Evolutionary conservation across 2,888 invertebrate genomes (phyloP).

Genomic region (Taphrorychus bicolor): DNA sequence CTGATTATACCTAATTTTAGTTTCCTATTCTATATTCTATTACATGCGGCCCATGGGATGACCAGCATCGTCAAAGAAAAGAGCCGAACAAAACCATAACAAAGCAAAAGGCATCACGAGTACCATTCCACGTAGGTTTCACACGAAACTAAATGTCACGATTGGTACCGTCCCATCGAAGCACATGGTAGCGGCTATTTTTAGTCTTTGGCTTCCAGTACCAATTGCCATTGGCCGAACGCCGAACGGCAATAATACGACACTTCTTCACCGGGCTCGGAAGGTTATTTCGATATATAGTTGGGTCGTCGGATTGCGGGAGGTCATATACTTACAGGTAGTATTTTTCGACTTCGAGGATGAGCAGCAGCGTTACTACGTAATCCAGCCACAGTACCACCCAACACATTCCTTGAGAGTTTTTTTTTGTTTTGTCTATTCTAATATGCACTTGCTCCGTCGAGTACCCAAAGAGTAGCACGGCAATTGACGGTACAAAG

Average conservation of each 20-base stretch:
- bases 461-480: no score
- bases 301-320: constrained; percentile 11
- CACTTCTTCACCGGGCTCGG: constrained; percentile 5
- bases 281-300: constrained; percentile 18
- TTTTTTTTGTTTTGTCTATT: no score
- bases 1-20: no score
- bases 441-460: not conserved
- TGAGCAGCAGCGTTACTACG: constrained; percentile 26
- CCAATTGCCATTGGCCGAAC: not conserved
- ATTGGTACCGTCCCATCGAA: not conserved
- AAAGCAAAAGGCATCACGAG: not conserved
- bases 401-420: constrained; percentile 1
- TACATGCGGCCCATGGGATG: no score
- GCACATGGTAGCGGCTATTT: constrained; percentile 26
- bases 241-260: not conserved
- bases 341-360: constrained; percentile 9
- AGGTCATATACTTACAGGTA: constrained; percentile 26
- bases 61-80: no score
- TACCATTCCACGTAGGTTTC: not conserved
- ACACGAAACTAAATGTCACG: constrained; percentile 2
- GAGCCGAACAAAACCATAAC: not conserved
- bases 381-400: constrained; percentile 15
- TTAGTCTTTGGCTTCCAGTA: constrained; percentile 9
- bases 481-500: constrained; percentile 6
- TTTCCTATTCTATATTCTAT: no score